Conservation (phyloP, 2,113 vertebrate species). For the Cacatua alba region DNA sequence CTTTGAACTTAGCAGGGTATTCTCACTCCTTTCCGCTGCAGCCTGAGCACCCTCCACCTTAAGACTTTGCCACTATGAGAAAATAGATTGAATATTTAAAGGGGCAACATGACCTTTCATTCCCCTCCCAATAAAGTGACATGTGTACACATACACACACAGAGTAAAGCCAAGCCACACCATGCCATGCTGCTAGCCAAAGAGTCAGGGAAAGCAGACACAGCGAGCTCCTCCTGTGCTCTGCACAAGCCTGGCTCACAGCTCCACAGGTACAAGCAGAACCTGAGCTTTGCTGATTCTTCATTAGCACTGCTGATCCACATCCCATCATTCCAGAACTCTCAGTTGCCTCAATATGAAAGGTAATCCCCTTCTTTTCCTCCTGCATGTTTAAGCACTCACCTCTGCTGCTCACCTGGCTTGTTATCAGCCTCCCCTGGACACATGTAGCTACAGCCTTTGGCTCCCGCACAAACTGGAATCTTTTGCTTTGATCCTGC, state of each 20-base stretch:
- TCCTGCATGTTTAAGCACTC: neutral
- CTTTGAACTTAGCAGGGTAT: neutral
- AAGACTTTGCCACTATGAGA: neutral
- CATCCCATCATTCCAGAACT: neutral
- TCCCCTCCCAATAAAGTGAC: neutral
- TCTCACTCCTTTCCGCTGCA: neutral
- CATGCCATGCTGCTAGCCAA: accelerated
- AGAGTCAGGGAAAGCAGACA: neutral
- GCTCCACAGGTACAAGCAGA: neutral
- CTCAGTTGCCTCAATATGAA: neutral
- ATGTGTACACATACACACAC: neutral
- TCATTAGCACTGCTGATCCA: neutral
- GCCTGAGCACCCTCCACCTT: neutral
- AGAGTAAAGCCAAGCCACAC: neutral
- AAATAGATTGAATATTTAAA: constrained; percentile 12
- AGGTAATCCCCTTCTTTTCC: neutral
- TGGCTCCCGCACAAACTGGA: neutral
- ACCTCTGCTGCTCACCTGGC: neutral
- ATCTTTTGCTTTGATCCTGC: neutral
- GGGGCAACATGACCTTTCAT: neutral
- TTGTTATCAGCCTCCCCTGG: neutral
- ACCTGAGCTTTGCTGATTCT: neutral
- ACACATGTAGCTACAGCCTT: neutral
- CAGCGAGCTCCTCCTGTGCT: neutral
- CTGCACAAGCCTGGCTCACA: neutral